Conservation (phyloP, 1,140 invertebrate genomes). For the Eufriesea mexicana region DNA sequence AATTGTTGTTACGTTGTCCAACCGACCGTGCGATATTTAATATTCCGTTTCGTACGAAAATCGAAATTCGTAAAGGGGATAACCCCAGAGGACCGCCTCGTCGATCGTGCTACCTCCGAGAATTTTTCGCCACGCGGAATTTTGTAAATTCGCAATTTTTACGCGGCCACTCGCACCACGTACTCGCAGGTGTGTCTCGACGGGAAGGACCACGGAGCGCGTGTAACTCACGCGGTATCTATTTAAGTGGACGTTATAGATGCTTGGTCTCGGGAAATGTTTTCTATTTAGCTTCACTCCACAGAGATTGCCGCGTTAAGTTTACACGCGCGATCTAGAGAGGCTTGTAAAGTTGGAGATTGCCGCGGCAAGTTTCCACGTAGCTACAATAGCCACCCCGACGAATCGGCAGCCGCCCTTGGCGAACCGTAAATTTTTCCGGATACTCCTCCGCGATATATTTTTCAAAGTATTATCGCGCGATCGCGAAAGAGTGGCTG, state of each 20-base stretch:
- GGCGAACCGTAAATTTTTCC: background rate
- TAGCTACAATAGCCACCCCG: background rate
- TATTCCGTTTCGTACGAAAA: background rate
- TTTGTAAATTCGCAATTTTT: too few species aligned
- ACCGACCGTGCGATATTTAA: background rate
- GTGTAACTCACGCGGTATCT: too few species aligned
- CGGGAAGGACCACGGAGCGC: too few species aligned
- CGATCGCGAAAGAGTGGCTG: slow-evolving; percentile 42
- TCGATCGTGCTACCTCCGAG: background rate
- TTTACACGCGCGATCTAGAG: background rate
- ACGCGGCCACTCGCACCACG: too few species aligned
- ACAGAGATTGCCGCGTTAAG: background rate
- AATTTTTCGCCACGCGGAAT: too few species aligned
- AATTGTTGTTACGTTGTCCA: slow-evolving; percentile 1
- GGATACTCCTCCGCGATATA: background rate
- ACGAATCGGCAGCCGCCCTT: slow-evolving; percentile 5
- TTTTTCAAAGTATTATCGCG: background rate
- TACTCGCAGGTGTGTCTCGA: too few species aligned
- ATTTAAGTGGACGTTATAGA: background rate
- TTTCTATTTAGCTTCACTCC: slow-evolving; percentile 18
- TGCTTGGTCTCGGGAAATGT: background rate
- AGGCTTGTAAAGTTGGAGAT: background rate
- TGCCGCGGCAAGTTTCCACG: background rate
- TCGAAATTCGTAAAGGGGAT: background rate
- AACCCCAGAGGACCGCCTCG: background rate